Percentiles rank a stretch among this genome's conserved stretches.
phyloP scores from a whole-genome alignment of 2,113 vertebrate species.

The Amblyopsis rosae region DNA sequence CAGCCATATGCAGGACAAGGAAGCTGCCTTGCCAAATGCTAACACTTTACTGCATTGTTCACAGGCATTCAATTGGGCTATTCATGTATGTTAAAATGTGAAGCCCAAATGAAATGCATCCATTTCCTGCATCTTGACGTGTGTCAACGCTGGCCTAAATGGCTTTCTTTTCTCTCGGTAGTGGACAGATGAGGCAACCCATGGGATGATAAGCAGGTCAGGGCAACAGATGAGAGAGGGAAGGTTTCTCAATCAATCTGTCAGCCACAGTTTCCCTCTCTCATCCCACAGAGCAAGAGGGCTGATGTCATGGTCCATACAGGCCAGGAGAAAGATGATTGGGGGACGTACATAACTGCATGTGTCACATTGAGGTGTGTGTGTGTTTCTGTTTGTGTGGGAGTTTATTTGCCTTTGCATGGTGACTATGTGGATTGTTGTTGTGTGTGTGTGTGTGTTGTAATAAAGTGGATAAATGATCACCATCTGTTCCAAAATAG shows the following conservation, averaged over 20 bases:
- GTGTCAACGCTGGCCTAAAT: constrained; percentile 37
- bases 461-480: constrained; percentile 48
- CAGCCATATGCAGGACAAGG: too few relatives aligned
- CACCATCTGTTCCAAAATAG: constrained; percentile 49
- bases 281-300: constrained; percentile 44
- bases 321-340: constrained; percentile 13
- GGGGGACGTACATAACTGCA: background rate
- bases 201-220: constrained; percentile 46
- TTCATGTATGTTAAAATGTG: too few relatives aligned
- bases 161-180: constrained; percentile 10
- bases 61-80: too few relatives aligned
- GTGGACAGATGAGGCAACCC: constrained; percentile 37
- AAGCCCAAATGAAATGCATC: too few relatives aligned
- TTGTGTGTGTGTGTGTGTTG: constrained; percentile 7
- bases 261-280: constrained; percentile 42
- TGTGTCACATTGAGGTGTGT: background rate
- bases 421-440: background rate
- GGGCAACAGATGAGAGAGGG: constrained; percentile 51
- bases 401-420: background rate
- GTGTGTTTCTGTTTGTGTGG: background rate
- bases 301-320: constrained; percentile 62
- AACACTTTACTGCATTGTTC: too few relatives aligned
- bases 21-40: too few relatives aligned
- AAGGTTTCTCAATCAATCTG: constrained; percentile 71
- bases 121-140: too few relatives aligned